Conservation (phyloP, 1,140 invertebrate species). For the Drosophila lacertosa region DNA sequence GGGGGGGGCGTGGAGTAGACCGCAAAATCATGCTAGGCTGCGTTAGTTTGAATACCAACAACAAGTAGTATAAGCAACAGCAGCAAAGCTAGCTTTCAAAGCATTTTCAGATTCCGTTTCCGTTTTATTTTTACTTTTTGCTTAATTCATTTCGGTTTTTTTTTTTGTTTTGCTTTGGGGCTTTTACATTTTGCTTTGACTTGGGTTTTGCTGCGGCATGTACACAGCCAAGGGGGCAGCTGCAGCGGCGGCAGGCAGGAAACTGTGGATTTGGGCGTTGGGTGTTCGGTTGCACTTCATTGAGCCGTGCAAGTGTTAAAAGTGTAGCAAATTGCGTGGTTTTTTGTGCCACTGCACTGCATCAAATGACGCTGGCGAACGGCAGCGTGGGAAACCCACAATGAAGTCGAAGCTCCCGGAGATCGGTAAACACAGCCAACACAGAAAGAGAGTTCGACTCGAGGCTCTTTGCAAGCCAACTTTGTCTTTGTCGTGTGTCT, state of each 20-base stretch:
- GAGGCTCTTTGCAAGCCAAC: too few species aligned
- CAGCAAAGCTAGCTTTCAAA: constrained; percentile 11
- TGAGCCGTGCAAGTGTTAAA: constrained; percentile 80
- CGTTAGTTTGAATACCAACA: constrained; percentile 32
- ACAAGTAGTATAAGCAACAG: constrained; percentile 20
- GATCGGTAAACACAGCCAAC: not conserved
- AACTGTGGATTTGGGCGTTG: constrained; percentile 2
- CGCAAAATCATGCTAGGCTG: constrained; percentile 46
- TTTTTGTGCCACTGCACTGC: constrained; percentile 62
- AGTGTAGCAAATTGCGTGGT: constrained; percentile 79
- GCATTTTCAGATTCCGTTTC: constrained; percentile 46
- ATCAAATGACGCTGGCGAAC: constrained; percentile 19
- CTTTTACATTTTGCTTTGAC: constrained; percentile 56
- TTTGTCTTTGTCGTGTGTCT: too few species aligned
- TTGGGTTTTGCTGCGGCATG: constrained; percentile 33
- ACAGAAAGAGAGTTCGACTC: not conserved
- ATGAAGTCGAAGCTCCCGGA: constrained; percentile 3
- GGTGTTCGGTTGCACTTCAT: constrained; percentile 67
- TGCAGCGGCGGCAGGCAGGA: not conserved
- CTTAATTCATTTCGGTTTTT: constrained; percentile 28
- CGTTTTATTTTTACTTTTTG: constrained; percentile 50
- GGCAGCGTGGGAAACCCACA: constrained; percentile 29
- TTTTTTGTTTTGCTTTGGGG: constrained; percentile 29
- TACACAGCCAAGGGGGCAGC: not conserved
- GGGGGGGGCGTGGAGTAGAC: constrained; percentile 13